phyloP scores from a whole-genome alignment of 2,888 invertebrate species.

The Cerastis leucographa region DNA sequence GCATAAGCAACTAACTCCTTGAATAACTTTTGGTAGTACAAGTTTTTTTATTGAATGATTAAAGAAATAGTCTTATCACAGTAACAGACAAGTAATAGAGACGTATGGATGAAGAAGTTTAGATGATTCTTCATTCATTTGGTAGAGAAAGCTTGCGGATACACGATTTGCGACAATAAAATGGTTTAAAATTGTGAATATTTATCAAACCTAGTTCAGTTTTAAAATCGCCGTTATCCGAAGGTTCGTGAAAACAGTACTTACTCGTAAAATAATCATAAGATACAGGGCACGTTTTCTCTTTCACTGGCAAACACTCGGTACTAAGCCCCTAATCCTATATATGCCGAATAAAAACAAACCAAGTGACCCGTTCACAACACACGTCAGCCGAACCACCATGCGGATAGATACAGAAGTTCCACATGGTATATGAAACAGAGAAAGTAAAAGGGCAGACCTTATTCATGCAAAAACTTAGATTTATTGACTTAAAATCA shows the following conservation, averaged over 20 bases:
- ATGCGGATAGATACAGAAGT: slow-evolving; percentile 12
- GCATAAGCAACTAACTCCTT: background rate
- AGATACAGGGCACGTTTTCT: slow-evolving; percentile 5
- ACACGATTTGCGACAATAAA: background rate
- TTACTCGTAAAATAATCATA: slow-evolving; percentile 11
- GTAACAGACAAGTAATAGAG: too few relatives aligned
- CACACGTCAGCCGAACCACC: slow-evolving; percentile 35
- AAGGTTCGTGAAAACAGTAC: slow-evolving; percentile 4
- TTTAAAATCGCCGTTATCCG: background rate
- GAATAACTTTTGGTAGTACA: background rate
- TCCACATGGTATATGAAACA: background rate
- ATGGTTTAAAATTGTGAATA: background rate
- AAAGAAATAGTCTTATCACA: too few relatives aligned
- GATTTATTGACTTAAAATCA: background rate
- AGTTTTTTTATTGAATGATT: background rate
- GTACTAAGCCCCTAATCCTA: slow-evolving; percentile 37
- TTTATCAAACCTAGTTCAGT: background rate
- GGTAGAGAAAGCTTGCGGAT: background rate
- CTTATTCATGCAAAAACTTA: background rate
- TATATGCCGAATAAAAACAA: slow-evolving; percentile 52
- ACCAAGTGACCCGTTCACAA: slow-evolving; percentile 48
- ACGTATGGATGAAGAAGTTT: too few relatives aligned
- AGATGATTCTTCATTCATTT: too few relatives aligned
- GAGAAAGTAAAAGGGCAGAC: background rate
- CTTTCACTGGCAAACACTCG: slow-evolving; percentile 29